phyloP scores from a whole-genome alignment of 2,113 vertebrate species.

The Butorides virescens region DNA sequence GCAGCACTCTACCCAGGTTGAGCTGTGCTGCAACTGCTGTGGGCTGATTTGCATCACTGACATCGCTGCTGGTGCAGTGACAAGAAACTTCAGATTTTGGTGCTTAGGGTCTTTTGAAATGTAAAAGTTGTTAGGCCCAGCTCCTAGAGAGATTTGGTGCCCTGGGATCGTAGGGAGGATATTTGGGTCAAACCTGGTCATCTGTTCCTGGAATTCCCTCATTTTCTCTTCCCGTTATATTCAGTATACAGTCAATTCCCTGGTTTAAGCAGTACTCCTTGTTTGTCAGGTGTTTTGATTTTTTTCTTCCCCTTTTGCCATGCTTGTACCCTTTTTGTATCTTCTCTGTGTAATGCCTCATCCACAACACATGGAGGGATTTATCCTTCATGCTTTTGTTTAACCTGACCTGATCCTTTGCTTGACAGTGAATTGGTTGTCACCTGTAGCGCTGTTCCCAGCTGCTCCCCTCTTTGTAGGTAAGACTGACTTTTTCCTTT shows the following conservation, averaged over 20 bases:
- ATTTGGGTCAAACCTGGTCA: not conserved
- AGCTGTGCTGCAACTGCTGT: not conserved
- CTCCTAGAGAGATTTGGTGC: not conserved
- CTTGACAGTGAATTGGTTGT: not conserved
- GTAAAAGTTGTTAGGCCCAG: not conserved
- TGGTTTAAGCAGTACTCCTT: not conserved
- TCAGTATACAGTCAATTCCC: not conserved
- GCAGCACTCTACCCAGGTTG: not conserved
- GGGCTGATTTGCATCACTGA: not conserved
- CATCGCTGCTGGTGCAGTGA: not conserved
- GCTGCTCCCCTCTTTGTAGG: not conserved
- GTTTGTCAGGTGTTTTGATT: not conserved
- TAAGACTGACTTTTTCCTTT: not conserved
- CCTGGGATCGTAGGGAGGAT: not conserved
- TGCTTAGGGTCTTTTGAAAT: not conserved
- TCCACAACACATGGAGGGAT: not conserved
- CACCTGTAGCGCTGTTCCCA: not conserved
- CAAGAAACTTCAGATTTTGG: not conserved
- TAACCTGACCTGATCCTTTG: not conserved
- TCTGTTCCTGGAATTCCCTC: not conserved
- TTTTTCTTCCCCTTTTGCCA: not conserved
- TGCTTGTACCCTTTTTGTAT: not conserved
- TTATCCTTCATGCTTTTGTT: constrained; percentile 8
- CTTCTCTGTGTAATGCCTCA: not conserved
- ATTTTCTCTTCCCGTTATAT: not conserved